Evolutionary conservation across 2,113 vertebrate genomes (phyloP).

Genomic region (Muscicapa adusta): DNA sequence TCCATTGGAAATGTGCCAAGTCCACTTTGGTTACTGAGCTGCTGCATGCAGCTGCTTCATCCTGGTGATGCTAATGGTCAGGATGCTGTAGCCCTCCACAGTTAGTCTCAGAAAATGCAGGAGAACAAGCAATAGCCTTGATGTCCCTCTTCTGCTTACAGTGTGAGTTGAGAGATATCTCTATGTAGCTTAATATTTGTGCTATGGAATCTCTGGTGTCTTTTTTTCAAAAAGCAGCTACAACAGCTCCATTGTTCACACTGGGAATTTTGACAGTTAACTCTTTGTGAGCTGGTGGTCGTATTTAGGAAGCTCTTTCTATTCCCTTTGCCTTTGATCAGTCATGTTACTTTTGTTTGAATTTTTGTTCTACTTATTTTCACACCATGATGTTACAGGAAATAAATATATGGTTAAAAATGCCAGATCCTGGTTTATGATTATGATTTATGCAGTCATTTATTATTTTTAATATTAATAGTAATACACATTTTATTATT

Average conservation of each 20-base stretch:
- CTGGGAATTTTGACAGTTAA: background rate
- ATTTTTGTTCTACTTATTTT: background rate
- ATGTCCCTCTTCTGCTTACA: background rate
- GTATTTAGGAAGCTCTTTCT: background rate
- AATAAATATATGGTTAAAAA: background rate
- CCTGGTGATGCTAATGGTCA: background rate
- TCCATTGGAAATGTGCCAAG: no score
- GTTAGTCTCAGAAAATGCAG: background rate
- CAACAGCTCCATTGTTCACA: background rate
- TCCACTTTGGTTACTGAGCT: no score
- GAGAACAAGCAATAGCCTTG: background rate
- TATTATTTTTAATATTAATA: background rate
- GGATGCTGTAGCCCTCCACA: background rate
- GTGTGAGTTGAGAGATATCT: background rate
- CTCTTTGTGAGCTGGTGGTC: background rate
- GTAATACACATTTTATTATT: background rate
- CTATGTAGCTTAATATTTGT: background rate
- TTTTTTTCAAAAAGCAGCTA: background rate
- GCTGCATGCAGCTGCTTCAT: background rate
- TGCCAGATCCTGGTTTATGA: background rate
- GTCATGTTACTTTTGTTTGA: background rate
- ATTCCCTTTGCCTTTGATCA: background rate
- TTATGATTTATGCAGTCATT: background rate
- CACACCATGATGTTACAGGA: background rate
- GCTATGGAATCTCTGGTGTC: background rate